Evolutionary conservation across 2,797 vertebrate genomes (phyloP).

Genomic region (Dermochelys coriacea): DNA sequence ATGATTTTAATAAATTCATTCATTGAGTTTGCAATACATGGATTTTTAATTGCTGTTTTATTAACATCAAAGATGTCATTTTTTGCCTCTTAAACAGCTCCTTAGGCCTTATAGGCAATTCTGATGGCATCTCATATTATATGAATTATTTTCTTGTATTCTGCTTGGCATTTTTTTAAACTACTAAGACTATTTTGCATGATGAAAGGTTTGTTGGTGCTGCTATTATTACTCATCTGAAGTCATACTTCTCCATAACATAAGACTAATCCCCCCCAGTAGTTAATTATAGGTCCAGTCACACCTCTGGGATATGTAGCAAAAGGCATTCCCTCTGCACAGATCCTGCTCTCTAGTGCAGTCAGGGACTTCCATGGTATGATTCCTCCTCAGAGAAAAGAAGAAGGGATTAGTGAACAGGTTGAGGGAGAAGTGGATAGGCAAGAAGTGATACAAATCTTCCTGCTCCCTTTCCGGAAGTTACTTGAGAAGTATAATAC

Average conservation of each 20-base stretch:
- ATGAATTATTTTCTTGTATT: background rate
- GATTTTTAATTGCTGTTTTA: background rate
- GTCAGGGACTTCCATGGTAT: background rate
- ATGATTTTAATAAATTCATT: background rate
- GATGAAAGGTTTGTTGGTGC: background rate
- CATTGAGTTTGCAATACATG: background rate
- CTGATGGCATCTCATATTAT: background rate
- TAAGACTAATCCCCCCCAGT: background rate
- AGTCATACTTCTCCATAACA: background rate
- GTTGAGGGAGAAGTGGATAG: background rate
- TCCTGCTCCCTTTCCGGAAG: background rate
- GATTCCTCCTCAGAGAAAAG: background rate
- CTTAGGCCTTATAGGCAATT: background rate
- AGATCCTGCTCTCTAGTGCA: background rate
- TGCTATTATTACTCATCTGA: background rate
- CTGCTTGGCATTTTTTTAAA: background rate
- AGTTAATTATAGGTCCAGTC: background rate
- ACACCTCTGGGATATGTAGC: background rate
- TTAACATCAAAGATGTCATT: background rate
- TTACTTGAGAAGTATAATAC: background rate
- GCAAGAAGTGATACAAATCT: background rate
- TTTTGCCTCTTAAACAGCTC: background rate
- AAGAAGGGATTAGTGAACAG: background rate
- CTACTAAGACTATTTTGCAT: background rate
- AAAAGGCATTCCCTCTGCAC: background rate